Percentiles rank a stretch among this genome's conserved stretches.
Conservation (phyloP, 37 sponge, comb jelly and placozoan genomes). For the Halichondria panicea region DNA sequence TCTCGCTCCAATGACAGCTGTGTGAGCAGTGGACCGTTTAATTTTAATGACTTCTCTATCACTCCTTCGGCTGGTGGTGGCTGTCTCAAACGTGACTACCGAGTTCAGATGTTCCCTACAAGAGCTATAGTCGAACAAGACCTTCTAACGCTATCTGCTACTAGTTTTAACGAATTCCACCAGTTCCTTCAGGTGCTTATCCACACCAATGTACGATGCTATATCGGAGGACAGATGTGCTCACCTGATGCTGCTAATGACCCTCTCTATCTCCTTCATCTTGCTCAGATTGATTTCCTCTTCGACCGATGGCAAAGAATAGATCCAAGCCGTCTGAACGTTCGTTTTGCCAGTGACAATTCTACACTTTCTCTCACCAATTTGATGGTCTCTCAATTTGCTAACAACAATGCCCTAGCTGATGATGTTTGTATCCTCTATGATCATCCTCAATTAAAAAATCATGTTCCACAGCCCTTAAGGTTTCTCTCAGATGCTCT, state of each 20-base stretch:
- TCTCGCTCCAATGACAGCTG: constrained; percentile 26
- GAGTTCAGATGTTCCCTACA: constrained; percentile 38
- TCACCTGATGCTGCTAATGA: constrained; percentile 48
- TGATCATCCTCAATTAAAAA: constrained; percentile 35
- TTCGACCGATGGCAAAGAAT: constrained; percentile 55
- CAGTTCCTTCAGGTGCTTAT: constrained; percentile 50
- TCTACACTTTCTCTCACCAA: constrained; percentile 16
- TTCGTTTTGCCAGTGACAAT: constrained; percentile 30
- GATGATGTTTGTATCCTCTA: constrained; percentile 45
- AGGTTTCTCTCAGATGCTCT: constrained; percentile 15
- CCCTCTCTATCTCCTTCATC: constrained; percentile 48
- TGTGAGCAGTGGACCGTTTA: constrained; percentile 49
- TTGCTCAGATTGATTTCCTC: constrained; percentile 50
- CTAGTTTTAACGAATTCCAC: constrained; percentile 39
- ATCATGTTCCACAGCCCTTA: constrained; percentile 25
- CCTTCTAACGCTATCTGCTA: constrained; percentile 21
- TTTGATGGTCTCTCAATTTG: constrained; percentile 29
- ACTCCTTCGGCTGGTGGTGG: constrained; percentile 48
- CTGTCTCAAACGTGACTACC: constrained; percentile 54
- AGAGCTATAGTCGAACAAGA: constrained; percentile 42
- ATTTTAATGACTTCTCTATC: constrained; percentile 11
- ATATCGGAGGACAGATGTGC: constrained; percentile 65
- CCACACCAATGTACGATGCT: constrained; percentile 47
- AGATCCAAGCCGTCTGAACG: not conserved
- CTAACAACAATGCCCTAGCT: constrained; percentile 46